Evolutionary conservation across 1,140 invertebrate genomes (phyloP), one percentile per base, ranked within the genome.

Genomic region (Drosophila ohnishii): DNA sequence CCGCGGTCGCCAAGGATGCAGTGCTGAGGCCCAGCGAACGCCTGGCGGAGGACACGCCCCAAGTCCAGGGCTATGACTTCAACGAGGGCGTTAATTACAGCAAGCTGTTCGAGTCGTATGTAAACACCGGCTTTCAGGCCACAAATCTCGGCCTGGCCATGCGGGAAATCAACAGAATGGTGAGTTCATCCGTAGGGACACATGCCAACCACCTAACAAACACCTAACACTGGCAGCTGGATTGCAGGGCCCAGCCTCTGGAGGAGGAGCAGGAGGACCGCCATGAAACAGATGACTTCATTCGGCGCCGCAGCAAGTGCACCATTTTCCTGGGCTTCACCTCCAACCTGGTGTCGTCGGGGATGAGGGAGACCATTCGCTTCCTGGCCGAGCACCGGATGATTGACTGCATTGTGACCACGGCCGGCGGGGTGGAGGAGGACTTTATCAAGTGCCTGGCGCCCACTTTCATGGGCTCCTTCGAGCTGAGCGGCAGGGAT

Each of bases 371-470:
- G 78, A 96, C 96, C 0, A 96, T 99, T 72, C 92, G 95, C 71
- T 98, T 97, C 93, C 93, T 99, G 61, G 97, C 97, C 5, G 94
- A 99, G 92, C 96, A 99, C 92, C 96, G 96, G 19, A 90, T 92
- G 87, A 82, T 99, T 40, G 99, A 99, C 92, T 98, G 97, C 90
- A 94, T 99, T 70, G 99, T 99, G 1, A 98, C 98, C 39, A 99
- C 98, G 47, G 99, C 98, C 16, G 99, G 99, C 25, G 99, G 99
- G 19, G 94, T 99, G 3, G 99, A 99, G 92, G 99, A 99, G 93
- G 99, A 99, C 93, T 95, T 99, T 39, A 99, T 99, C 42, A 99
- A 99, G 94, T 99, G 99, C 92, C 92, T 99, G 53, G 97, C 96
- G 5, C 97, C 98, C 6, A 99, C 98, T 0, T 99, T 96, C 89